phyloP scores from a whole-genome alignment of 1,140 invertebrate genomes.

The Drosophila parvula region DNA sequence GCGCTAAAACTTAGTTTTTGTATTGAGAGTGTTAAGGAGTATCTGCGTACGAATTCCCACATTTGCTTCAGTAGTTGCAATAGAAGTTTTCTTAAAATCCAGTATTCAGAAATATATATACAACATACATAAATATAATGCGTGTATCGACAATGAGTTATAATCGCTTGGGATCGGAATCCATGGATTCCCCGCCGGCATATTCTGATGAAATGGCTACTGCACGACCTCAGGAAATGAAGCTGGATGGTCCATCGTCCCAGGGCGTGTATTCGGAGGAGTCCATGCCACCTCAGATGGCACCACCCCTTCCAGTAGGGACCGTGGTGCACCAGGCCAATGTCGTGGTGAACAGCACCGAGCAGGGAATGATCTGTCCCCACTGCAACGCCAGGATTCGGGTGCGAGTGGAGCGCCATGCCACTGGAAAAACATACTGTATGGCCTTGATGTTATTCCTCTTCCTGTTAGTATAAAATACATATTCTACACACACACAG shows the following conservation, averaged over 20 bases:
- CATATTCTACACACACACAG: background rate
- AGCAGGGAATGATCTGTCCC: conserved; percentile 35
- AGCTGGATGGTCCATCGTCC: background rate
- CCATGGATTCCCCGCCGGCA: background rate
- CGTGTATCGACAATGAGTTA: background rate
- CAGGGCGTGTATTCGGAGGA: background rate
- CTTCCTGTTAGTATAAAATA: conserved; percentile 37
- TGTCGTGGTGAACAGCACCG: background rate
- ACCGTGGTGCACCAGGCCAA: background rate
- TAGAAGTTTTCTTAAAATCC: background rate
- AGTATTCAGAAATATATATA: no score
- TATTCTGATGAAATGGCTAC: background rate
- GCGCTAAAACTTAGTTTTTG: background rate
- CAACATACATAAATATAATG: no score
- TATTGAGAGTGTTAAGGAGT: no score
- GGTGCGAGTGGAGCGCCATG: conserved; percentile 40
- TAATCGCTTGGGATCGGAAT: background rate
- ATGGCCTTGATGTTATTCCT: conserved; percentile 44
- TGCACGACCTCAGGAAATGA: background rate
- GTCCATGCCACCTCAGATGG: background rate
- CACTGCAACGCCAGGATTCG: conserved; percentile 43
- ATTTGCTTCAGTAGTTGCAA: background rate
- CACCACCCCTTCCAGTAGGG: background rate
- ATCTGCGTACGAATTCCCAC: background rate
- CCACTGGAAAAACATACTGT: conserved; percentile 49